Percentiles rank a stretch among this genome's conserved stretches.
These are phyloP conservation scores for Speoplatyrhinus poulsoni DNA, from an alignment of 2,113 vertebrate genomes.

Conservation along the genomic window DNA sequence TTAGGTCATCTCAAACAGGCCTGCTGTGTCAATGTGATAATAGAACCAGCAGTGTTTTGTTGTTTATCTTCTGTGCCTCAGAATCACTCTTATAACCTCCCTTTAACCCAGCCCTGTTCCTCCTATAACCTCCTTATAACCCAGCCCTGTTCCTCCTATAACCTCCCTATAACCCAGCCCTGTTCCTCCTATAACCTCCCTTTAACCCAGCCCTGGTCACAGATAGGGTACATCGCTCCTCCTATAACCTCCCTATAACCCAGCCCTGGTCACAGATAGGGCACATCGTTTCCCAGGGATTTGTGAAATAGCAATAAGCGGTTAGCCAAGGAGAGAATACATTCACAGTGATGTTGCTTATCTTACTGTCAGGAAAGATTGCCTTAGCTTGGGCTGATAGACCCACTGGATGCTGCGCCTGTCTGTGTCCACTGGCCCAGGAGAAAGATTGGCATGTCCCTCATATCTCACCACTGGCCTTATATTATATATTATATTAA, in stretches of 20 bases:
- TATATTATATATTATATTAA: too few relatives aligned
- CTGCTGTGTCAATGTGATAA: neutral
- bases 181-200: neutral
- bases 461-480: neutral
- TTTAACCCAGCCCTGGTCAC: neutral
- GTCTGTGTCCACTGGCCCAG: neutral
- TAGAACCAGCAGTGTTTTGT: neutral
- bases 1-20: neutral
- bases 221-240: neutral
- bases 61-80: neutral
- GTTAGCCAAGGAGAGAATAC: neutral
- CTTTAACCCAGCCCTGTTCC: too few relatives aligned
- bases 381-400: neutral
- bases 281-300: neutral
- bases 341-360: neutral
- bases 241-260: neutral
- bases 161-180: neutral
- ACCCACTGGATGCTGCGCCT: neutral
- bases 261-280: neutral
- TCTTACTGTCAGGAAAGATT: conserved; percentile 1
- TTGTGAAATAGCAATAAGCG: neutral
- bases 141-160: too few relatives aligned
- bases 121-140: too few relatives aligned
- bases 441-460: neutral
- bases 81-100: neutral